These are phyloP conservation scores for Myotis findleyi DNA, from an alignment of 2,797 vertebrate species.

Conservation along the genomic window DNA sequence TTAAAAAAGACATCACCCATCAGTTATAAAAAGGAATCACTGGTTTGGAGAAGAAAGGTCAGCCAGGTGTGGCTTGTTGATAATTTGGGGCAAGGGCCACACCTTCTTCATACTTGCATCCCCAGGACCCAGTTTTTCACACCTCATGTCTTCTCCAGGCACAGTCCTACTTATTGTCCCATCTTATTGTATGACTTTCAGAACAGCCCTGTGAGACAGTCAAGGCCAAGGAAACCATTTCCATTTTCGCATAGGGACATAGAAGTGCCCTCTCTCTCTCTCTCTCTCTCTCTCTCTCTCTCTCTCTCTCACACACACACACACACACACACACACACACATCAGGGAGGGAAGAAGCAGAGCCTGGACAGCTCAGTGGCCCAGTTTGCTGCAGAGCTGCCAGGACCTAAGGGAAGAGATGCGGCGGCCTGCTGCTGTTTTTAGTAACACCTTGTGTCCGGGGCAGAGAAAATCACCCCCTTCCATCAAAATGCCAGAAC, in stretches of 20 bases:
- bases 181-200: slow-evolving; percentile 18
- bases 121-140: not conserved
- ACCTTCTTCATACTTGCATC: not conserved
- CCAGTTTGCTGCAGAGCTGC: slow-evolving; percentile 11
- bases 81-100: not conserved
- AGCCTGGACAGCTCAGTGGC: not conserved
- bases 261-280: not conserved
- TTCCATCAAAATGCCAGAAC: slow-evolving; percentile 73
- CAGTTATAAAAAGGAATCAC: not conserved
- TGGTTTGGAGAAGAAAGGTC: not conserved
- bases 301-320: not conserved
- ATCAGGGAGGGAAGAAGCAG: not conserved
- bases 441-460: slow-evolving; percentile 20
- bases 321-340: not conserved
- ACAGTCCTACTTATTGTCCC: not conserved
- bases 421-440: not conserved
- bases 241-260: not conserved
- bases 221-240: not conserved
- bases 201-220: not conserved
- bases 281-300: not conserved
- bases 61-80: not conserved
- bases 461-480: slow-evolving; percentile 65
- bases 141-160: not conserved
- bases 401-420: not conserved
- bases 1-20: not conserved